Evolutionary conservation across 2,888 invertebrate species (phyloP).

Genomic region (Argyresthia goedartella): DNA sequence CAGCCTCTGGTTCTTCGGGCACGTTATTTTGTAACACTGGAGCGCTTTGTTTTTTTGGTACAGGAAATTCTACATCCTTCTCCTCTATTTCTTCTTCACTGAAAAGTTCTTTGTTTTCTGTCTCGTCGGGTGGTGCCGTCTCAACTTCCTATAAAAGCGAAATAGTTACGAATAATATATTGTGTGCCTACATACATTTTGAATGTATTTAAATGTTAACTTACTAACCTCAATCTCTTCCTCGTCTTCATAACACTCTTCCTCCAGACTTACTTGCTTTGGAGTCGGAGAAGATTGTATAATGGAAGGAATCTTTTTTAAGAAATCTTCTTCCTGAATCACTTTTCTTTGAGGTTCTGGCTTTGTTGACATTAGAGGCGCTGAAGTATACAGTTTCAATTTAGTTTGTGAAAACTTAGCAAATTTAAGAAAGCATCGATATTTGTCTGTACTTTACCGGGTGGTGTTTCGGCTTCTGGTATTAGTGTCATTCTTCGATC

Average conservation of each 20-base stretch:
- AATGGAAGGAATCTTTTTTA: conserved; percentile 19
- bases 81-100: conserved; percentile 43
- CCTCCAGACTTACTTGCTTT: conserved; percentile 23
- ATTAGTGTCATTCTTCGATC: conserved; percentile 58
- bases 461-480: conserved; percentile 1
- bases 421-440: neutral
- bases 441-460: conserved; percentile 1
- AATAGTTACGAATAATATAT: too few relatives aligned
- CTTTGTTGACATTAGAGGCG: neutral
- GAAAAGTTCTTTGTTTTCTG: conserved; percentile 33
- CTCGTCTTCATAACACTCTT: conserved; percentile 22
- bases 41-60: conserved; percentile 28
- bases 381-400: neutral
- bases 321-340: conserved; percentile 15
- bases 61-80: conserved; percentile 36
- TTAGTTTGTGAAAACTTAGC: too few relatives aligned
- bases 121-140: conserved; percentile 8
- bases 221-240: neutral
- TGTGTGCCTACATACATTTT: too few relatives aligned
- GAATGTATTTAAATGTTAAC: neutral
- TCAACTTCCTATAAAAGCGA: too few relatives aligned
- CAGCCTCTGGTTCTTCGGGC: conserved; percentile 13
- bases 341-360: neutral
- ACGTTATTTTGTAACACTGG: conserved; percentile 7
- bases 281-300: conserved; percentile 23